Base-by-base conservation (phyloP, 2,888 invertebrate species). In the Serripes groenlandicus region DNA sequence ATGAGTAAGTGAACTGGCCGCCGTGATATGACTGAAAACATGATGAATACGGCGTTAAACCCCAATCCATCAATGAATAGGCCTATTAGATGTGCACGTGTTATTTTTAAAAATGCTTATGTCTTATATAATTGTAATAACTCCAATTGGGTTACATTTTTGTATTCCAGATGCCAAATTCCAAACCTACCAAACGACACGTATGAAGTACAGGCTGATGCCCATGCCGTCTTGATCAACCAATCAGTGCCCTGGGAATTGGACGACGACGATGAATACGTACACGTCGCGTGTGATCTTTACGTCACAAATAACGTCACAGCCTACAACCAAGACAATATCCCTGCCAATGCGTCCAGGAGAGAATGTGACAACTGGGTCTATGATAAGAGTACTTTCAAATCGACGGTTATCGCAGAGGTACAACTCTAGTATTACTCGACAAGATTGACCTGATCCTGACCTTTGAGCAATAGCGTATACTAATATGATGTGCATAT, bases 301-400 rank as follows among this genome's bases (percentile, higher is more conserved):
- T 83, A 78, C 60, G 58, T 78, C 37, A 77, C 79, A 66, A 74
- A 75, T 54, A 70, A 75, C 69, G 77, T 74, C 54, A 83, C 70
- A 23, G 15, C 75, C 18, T 76, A 72, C 35, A 68, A 73, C 56
- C 28, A 2, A n/a, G 52, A 18, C 37, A 72, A 75, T 52, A 37
- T 70, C 15, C 81, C 79, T 18, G n/a, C 64, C 9, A 81, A 85
- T 32, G 34, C 73, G 1, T 76, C 78, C 5, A 64, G 49, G 21
- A 18, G 34, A 3, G 75, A 75, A 18, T 90, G 90, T 58, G 69
- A 81, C 30, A 21, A 62, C 26, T 90, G 88, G 88, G 88, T 89
- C 21, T 90, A 88, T 60, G 90, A 90, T 35, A 69, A 58, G 11
- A 86, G 86, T 9, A 76, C 86, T 28, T 88, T 89, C 76, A 56